Base-by-base conservation (phyloP, 2,797 vertebrate species). In the Saguinus oedipus region DNA sequence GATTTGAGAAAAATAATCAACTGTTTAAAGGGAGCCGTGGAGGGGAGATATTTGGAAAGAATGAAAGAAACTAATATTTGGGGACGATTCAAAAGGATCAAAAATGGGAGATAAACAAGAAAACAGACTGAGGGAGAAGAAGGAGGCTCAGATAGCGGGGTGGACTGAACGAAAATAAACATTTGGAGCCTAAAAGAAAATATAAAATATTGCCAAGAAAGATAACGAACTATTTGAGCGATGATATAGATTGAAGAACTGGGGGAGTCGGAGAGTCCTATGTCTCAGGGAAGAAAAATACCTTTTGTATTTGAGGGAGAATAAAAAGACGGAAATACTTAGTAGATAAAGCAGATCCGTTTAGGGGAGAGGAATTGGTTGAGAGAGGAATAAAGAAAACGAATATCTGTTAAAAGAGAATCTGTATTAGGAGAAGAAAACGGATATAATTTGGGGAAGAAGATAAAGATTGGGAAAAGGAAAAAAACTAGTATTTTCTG, bases 331-430 rank as follows among this genome's bases (percentile, higher is more conserved):
- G 7, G 1, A 46, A 42, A 42, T 55, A 59, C 75, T 74, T 36
- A 55, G 55, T 74, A 48, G 68, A 14, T 5, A 74, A n/a, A 4
- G 85, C 7, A 48, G 15, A 44, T 27, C 72, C 1, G 12, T 75
- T 93, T 46, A 4, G 7, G 44, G 4, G 19, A 93, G n/a, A 88
- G 39, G 42, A 39, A 9, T 55, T 55, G 53, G 22, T 80, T 79
- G 46, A 75, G 74, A 93, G 36, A 36, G 46, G 80, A 82, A 39
- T 24, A 79, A 53, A 36, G 48, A 92, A 96, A 97, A 95, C 53
- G 95, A 97, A 20, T 96, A 91, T 48, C 88, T 95, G 84, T 81
- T 85, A 22, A 85, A 95, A 74, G 15, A 68, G 46, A 79, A 94
- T 64, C 70, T 9, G 5, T 75, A 50, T 89, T 93, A 75, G 48